Conservation (phyloP, 2,888 invertebrate species). For the Brachyptera putata region DNA sequence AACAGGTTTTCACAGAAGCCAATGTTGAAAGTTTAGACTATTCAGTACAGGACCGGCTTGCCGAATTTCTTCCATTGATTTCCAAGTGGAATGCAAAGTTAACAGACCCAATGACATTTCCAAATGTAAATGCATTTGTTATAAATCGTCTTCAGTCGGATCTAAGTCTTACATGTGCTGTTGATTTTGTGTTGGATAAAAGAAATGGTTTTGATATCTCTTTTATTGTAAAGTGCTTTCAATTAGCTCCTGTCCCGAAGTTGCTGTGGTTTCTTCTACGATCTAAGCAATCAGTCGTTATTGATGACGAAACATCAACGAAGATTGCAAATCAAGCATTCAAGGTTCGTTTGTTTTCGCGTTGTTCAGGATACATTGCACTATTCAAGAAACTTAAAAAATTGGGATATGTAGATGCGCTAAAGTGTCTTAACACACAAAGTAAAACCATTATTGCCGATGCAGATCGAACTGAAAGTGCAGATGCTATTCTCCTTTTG, state of each 20-base stretch:
- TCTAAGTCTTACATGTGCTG: neutral
- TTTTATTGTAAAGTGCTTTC: neutral
- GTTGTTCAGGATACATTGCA: too few relatives aligned
- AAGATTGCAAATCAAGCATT: too few relatives aligned
- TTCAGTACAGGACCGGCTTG: neutral
- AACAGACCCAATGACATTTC: neutral
- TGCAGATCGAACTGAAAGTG: too few relatives aligned
- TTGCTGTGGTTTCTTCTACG: neutral
- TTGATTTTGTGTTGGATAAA: neutral
- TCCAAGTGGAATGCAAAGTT: neutral
- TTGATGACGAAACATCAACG: too few relatives aligned
- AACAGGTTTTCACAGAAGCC: neutral
- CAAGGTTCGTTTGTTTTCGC: too few relatives aligned
- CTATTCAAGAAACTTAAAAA: too few relatives aligned
- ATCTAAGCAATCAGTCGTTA: too few relatives aligned
- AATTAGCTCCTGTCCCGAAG: neutral
- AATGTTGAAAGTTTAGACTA: neutral
- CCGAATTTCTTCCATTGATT: neutral
- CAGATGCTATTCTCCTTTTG: neutral
- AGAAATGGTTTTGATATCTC: neutral
- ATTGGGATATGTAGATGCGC: too few relatives aligned
- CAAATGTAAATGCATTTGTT: neutral
- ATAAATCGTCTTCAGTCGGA: neutral
- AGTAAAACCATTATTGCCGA: too few relatives aligned
- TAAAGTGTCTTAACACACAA: too few relatives aligned